Evolutionary conservation across 37 sponge, comb jelly and placozoan genomes (phyloP).

Genomic region (Spongia lamella): DNA sequence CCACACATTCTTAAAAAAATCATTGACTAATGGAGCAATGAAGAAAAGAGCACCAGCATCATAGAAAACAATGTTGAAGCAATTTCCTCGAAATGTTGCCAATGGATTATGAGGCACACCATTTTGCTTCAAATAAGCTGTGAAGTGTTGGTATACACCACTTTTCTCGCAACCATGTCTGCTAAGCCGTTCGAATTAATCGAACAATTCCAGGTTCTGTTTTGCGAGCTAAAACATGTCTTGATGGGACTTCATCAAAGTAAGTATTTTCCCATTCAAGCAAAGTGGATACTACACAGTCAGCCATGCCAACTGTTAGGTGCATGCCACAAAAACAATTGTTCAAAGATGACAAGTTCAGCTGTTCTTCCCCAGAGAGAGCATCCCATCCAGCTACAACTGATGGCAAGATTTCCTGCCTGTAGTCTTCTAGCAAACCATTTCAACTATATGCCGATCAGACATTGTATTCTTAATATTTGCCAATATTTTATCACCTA

Average conservation of each 20-base stretch:
- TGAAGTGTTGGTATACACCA: neutral
- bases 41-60: neutral
- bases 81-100: neutral
- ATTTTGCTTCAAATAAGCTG: neutral
- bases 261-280: constrained; percentile 2
- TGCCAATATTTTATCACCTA: neutral
- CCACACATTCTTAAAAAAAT: constrained; percentile 22
- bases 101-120: constrained; percentile 4
- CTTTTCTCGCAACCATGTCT: constrained; percentile 17
- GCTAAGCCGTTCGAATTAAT: constrained; percentile 22
- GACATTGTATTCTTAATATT: constrained; percentile 21
- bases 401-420: constrained; percentile 6
- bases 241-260: neutral
- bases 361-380: neutral
- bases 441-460: constrained; percentile 11
- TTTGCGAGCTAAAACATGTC: too few species aligned
- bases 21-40: neutral
- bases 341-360: constrained; percentile 14
- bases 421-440: constrained; percentile 12
- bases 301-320: constrained; percentile 24
- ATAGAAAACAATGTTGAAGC: constrained; percentile 2
- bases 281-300: neutral
- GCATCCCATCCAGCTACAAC: constrained; percentile 19
- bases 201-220: constrained; percentile 7
- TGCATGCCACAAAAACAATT: constrained; percentile 41